Percentiles rank a stretch among this genome's conserved stretches.
Evolutionary conservation across 2,888 invertebrate genomes (phyloP).

Genomic region (Drosophila paranaensis): DNA sequence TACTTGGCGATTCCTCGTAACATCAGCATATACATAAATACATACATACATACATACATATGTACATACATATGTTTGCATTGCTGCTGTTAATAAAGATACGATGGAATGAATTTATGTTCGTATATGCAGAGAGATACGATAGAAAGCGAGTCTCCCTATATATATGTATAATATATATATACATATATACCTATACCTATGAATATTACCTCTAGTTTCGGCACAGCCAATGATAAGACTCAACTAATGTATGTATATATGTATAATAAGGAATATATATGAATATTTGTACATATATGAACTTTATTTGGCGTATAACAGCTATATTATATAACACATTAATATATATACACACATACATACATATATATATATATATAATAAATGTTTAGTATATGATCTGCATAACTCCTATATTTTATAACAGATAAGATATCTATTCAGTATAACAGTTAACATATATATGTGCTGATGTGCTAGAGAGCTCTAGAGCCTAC

Average conservation of each 20-base stretch:
- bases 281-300: neutral
- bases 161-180: neutral
- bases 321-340: neutral
- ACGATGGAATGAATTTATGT: constrained; percentile 5
- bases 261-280: neutral
- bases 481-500: too few relatives aligned
- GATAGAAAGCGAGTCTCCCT: neutral
- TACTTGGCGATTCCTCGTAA: neutral
- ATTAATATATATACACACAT: neutral
- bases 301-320: neutral
- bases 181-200: too few relatives aligned
- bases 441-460: too few relatives aligned
- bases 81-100: constrained; percentile 3
- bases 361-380: neutral
- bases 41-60: neutral
- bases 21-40: neutral
- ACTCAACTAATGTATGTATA: neutral
- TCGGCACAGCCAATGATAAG: constrained; percentile 12
- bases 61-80: neutral
- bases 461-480: too few relatives aligned
- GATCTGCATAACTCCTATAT: too few relatives aligned
- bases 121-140: neutral
- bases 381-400: too few relatives aligned
- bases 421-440: too few relatives aligned
- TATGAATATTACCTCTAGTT: neutral